Evolutionary conservation across 1,140 invertebrate genomes (phyloP).

Genomic region (Leptopilina clavipes): DNA sequence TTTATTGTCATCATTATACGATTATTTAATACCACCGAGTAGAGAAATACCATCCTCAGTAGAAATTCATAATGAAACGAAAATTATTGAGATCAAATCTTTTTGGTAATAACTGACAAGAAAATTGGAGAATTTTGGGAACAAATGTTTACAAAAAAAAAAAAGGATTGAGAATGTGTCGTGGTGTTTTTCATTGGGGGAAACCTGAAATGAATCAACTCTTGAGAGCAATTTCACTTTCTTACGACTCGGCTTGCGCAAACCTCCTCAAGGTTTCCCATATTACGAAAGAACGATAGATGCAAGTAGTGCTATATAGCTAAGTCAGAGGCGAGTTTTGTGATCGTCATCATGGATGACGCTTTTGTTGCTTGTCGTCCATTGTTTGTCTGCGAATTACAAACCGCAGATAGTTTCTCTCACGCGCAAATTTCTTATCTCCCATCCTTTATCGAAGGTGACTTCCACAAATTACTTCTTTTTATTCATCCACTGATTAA

Average conservation of each 20-base stretch:
- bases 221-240: slow-evolving; percentile 72
- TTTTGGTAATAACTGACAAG: no score
- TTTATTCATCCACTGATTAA: not conserved
- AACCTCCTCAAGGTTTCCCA: slow-evolving; percentile 72
- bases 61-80: no score
- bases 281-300: slow-evolving; percentile 71
- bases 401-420: slow-evolving; percentile 12
- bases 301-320: slow-evolving; percentile 49
- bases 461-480: not conserved
- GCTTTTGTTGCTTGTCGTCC: slow-evolving; percentile 1
- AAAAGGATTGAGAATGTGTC: slow-evolving; percentile 32
- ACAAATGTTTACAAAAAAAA: not conserved
- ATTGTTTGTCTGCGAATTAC: slow-evolving; percentile 25
- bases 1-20: no score
- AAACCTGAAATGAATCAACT: slow-evolving; percentile 71
- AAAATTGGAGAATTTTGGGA: no score
- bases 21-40: no score
- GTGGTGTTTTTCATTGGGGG: slow-evolving; percentile 45
- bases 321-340: slow-evolving; percentile 45
- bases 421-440: slow-evolving; percentile 24
- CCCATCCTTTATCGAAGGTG: not conserved
- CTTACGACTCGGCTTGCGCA: slow-evolving; percentile 69
- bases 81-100: no score
- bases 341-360: slow-evolving; percentile 49
- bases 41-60: no score